phyloP scores from a whole-genome alignment of 2,113 vertebrate species.

The Carassius gibelio region DNA sequence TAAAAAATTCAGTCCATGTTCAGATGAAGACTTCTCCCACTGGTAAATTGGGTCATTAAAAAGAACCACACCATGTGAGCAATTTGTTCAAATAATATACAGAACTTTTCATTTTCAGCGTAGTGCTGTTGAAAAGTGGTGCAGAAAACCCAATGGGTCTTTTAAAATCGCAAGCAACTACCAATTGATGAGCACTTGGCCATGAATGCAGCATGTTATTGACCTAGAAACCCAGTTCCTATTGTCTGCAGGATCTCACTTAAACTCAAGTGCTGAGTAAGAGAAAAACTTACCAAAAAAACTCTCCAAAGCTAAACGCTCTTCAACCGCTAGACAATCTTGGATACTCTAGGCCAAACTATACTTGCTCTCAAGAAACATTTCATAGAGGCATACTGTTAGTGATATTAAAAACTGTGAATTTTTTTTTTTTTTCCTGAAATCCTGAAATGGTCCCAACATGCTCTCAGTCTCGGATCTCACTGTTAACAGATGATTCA shows the following conservation, averaged over 20 bases:
- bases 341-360: neutral
- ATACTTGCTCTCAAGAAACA: neutral
- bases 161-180: neutral
- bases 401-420: too few species aligned
- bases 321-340: neutral
- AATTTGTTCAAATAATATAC: neutral
- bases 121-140: neutral
- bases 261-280: constrained; percentile 19
- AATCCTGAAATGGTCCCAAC: neutral
- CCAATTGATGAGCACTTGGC: neutral
- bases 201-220: neutral
- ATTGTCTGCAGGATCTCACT: neutral
- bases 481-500: neutral
- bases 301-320: neutral
- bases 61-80: neutral
- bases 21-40: neutral
- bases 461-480: neutral
- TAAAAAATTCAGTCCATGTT: neutral
- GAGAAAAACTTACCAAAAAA: neutral
- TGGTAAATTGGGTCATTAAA: neutral
- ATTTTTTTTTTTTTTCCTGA: neutral
- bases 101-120: neutral
- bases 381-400: too few species aligned
- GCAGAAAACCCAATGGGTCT: neutral
- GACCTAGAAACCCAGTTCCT: constrained; percentile 33